Base-by-base conservation (phyloP, 2,888 invertebrate genomes). In the Odontothrips loti region DNA sequence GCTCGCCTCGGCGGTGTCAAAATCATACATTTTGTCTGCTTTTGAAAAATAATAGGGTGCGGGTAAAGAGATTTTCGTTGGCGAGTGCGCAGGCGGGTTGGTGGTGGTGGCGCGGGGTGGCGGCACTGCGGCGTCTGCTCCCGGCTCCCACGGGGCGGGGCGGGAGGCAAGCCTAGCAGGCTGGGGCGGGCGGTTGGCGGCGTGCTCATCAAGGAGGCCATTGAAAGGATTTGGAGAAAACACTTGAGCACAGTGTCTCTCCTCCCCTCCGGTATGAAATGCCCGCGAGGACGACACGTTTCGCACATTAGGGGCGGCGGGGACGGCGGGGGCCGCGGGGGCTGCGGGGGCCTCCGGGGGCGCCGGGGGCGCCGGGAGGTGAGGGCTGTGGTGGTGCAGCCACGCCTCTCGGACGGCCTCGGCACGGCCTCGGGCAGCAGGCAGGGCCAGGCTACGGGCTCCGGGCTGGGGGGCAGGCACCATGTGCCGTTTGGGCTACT, bases 141-240 rank as follows among this genome's bases (percentile, higher is more conserved):
- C 23, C 23, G 27, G 68, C 1, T n/a, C n/a, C 68, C 68, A 23
- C 68, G 12, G 51, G 15, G 23, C 68, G 68, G 68, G 23, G 23
- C 15, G 6, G 6, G 34, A 43, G 34, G 34, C 34, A 0, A n/a
- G 51, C 48, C 48, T 48, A 12, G 51, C 51, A 10, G 51, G 51
- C 20, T 15, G 17, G 58, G 58, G 58, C 58, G 15, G 58, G 58
- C 58, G 11, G 58, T 6, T 43, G 34, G 34, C 34, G 58, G 58
- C 58, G 58, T 15, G n/a, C 58, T 58, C 58, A 58, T 58, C 68
- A 68, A 23, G 23, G 23, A 27, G 27, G 12, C 68, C 68, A 75
- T 75, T 75, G 68, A 75, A 75, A 75, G 68, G 68, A 75, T 75
- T 75, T 75, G 68, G 23, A 23, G 68, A 75, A 75, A 75, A 75